These are phyloP conservation scores for Leptarthrus brevirostris DNA, from an alignment of 2,888 invertebrate genomes.

Conservation along the genomic window DNA sequence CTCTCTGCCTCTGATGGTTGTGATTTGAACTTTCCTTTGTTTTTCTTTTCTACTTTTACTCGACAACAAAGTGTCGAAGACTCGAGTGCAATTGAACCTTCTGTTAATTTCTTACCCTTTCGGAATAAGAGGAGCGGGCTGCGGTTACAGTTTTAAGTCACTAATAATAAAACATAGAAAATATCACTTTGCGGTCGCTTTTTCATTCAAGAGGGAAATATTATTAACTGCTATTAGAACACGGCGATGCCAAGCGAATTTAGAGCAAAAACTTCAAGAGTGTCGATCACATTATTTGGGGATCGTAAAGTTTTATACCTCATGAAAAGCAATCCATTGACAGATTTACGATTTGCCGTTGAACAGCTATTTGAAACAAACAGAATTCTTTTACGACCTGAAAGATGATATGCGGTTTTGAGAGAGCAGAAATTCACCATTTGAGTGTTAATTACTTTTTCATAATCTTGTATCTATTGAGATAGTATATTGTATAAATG, in stretches of 20 bases:
- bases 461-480: too few relatives aligned
- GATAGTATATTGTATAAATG: too few relatives aligned
- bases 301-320: slow-evolving; percentile 34
- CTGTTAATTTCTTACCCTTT: slow-evolving; percentile 33
- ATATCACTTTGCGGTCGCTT: slow-evolving; percentile 53
- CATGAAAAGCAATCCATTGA: slow-evolving; percentile 40
- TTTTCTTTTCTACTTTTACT: slow-evolving; percentile 25
- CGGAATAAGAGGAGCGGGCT: slow-evolving; percentile 27
- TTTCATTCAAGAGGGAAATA: slow-evolving; percentile 48
- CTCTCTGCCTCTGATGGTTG: slow-evolving; percentile 1
- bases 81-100: slow-evolving; percentile 37
- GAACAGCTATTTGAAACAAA: slow-evolving; percentile 23
- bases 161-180: slow-evolving; percentile 54
- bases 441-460: neutral
- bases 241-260: slow-evolving; percentile 51
- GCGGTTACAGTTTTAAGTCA: slow-evolving; percentile 44
- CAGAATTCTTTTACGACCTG: slow-evolving; percentile 22
- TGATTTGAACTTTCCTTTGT: slow-evolving; percentile 41
- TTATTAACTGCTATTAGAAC: slow-evolving; percentile 45
- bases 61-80: slow-evolving; percentile 38
- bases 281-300: slow-evolving; percentile 34
- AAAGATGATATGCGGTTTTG: slow-evolving; percentile 40
- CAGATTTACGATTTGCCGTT: slow-evolving; percentile 45
- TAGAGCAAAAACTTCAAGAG: slow-evolving; percentile 48
- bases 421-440: neutral